Evolutionary conservation across 2,113 vertebrate genomes (phyloP).

Genomic region (Oxyruncus cristatus): DNA sequence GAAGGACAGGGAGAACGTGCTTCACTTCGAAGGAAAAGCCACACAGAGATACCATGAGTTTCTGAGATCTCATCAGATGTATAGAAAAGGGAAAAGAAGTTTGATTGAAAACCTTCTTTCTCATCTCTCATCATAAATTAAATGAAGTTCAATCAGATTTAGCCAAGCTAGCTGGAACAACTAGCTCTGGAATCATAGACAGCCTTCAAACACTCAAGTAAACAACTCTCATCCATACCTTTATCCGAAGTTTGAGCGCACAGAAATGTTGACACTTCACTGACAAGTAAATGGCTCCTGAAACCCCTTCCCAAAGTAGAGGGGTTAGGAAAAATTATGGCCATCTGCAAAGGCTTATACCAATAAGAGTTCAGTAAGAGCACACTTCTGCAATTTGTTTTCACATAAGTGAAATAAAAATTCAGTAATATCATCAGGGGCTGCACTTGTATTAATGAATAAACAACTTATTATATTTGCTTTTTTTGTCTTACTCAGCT

Average conservation of each 20-base stretch:
- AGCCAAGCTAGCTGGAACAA: neutral
- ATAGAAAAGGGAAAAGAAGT: neutral
- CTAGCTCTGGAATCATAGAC: neutral
- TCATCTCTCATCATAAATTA: neutral
- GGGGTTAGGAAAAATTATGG: neutral
- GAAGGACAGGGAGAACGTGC: neutral
- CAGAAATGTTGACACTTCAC: neutral
- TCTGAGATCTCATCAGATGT: neutral
- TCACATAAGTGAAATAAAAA: neutral
- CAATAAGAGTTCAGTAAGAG: neutral
- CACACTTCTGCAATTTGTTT: neutral
- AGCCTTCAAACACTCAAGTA: neutral
- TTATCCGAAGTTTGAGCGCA: neutral
- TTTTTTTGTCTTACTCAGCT: neutral
- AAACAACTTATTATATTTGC: neutral
- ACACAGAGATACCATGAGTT: fast-evolving
- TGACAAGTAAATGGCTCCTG: neutral
- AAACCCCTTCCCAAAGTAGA: neutral
- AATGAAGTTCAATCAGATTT: neutral
- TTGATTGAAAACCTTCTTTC: neutral
- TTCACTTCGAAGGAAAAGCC: neutral
- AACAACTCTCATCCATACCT: neutral
- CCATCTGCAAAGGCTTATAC: neutral
- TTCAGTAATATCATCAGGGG: neutral
- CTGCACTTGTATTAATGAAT: neutral